Base-by-base conservation (phyloP, 2,113 vertebrate species). In the Eretmochelys imbricata region DNA sequence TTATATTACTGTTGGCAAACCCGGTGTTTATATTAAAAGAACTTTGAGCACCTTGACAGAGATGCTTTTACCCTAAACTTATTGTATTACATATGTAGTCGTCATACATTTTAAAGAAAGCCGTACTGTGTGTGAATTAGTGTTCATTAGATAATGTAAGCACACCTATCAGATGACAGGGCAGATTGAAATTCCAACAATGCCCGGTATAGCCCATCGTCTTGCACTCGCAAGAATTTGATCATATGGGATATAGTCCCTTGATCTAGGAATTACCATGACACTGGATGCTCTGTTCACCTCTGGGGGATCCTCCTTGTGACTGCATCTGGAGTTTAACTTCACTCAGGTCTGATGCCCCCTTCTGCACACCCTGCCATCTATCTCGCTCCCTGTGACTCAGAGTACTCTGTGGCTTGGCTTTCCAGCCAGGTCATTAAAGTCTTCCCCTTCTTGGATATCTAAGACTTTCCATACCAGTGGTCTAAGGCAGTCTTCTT, bases 211-310 rank as follows among this genome's bases (percentile, higher is more conserved):
- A 69, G 12, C 49, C 42, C 46, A 10, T 90, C 76, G 5, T 54
- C 3, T 35, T 93, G 12, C 53, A 17, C 62, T 84, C 3, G 7
- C 90, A 69, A 8, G 24, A 82, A 80, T 90, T 82, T 59, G n/a
- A 27, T 46, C 9, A 8, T 59, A 59, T 8, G 59, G 12, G 42
- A 93, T 85, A 91, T 85, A 13, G 49, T 0, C 0, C 0, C 0
- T 49, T 83, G 14, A 91, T 22, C n/a, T 20, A 72, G 69, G 35
- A 10, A 72, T 72, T 42, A 72, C 38, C 69, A 22, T 42, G n/a
- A 38, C 19, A 13, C 4, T 12, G 57, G 27, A 29, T 62, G 59
- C 59, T 62, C 59, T 62, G 4, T 31, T 62, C 59, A 31, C 59
- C 29, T 35, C 13, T 62, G 8, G 29, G 59, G 29, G 59, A 29